Percentiles rank a stretch among this genome's conserved stretches.
phyloP scores from a whole-genome alignment of 2,888 invertebrate genomes.

The Drymonia ruficornis region DNA sequence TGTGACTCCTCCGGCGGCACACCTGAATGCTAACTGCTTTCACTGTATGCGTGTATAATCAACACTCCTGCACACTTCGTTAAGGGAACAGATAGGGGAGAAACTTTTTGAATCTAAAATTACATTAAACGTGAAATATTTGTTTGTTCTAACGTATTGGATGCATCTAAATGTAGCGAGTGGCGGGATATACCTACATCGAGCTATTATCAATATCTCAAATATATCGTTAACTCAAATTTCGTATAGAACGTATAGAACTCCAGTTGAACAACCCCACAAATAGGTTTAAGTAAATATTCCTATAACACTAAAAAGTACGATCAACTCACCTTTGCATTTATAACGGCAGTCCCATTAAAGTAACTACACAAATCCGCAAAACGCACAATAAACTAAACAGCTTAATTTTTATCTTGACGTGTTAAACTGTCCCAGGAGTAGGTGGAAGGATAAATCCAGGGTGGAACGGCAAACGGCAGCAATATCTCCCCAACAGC shows the following conservation, averaged over 20 bases:
- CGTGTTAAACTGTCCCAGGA: conserved; percentile 55
- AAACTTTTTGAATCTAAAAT: not conserved
- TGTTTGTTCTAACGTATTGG: too few relatives aligned
- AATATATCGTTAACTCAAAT: too few relatives aligned
- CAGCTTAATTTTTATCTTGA: conserved; percentile 44
- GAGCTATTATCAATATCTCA: too few relatives aligned
- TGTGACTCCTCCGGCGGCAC: conserved; percentile 80
- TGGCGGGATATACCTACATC: too few relatives aligned
- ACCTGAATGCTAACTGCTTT: conserved; percentile 72
- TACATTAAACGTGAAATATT: too few relatives aligned
- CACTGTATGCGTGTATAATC: conserved; percentile 1
- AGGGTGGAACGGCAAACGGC: conserved; percentile 70
- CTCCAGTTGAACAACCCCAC: too few relatives aligned
- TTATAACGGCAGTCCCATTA: not conserved
- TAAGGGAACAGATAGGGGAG: not conserved
- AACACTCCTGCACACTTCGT: not conserved
- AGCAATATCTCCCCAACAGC: conserved; percentile 81
- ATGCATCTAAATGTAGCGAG: too few relatives aligned
- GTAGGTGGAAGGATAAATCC: conserved; percentile 68
- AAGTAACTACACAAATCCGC: conserved; percentile 10
- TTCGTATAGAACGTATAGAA: too few relatives aligned
- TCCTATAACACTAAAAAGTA: not conserved
- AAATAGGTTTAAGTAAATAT: too few relatives aligned
- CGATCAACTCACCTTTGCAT: not conserved
- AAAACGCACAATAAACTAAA: conserved; percentile 25